A percentile compares a stretch with the other conserved stretches of the same genome.
These are phyloP conservation scores for Rhynchophorus ferrugineus DNA, from an alignment of 1,140 invertebrate species.

Conservation along the genomic window DNA sequence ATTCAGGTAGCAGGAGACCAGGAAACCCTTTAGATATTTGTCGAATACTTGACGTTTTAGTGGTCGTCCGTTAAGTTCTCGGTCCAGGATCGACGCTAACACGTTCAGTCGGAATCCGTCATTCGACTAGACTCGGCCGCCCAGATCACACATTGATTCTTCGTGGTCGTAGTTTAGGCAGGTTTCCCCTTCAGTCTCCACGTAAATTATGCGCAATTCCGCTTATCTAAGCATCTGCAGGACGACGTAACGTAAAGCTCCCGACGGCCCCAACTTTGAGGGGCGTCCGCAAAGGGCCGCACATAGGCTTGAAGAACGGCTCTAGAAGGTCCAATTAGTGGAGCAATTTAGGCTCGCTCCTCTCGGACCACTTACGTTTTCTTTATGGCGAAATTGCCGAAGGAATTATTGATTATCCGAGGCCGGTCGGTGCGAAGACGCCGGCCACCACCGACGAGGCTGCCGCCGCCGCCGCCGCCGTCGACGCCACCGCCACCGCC, in stretches of 20 bases:
- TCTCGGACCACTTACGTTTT: constrained; percentile 18
- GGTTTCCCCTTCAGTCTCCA: no score
- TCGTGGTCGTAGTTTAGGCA: no score
- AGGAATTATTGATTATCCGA: constrained; percentile 15
- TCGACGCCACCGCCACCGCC: no score
- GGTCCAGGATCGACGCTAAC: no score
- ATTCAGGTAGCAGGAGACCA: constrained; percentile 27
- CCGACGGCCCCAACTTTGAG: constrained; percentile 11
- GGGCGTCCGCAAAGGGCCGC: constrained; percentile 13
- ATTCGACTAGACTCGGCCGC: no score
- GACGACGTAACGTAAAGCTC: constrained; percentile 1
- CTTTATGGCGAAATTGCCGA: constrained; percentile 16
- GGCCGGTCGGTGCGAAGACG: not conserved
- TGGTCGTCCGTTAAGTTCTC: no score
- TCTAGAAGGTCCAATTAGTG: constrained; percentile 20
- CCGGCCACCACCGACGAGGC: no score
- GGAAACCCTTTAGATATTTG: constrained; percentile 3
- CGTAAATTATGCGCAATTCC: no score
- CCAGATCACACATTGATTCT: no score
- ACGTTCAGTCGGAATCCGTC: no score
- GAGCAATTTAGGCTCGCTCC: constrained; percentile 16
- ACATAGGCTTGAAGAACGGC: constrained; percentile 16
- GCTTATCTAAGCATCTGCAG: not conserved
- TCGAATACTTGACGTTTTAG: no score
- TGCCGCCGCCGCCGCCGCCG: no score